These are phyloP conservation scores for Chionis minor DNA, from an alignment of 2,113 vertebrate species.

Conservation along the genomic window DNA sequence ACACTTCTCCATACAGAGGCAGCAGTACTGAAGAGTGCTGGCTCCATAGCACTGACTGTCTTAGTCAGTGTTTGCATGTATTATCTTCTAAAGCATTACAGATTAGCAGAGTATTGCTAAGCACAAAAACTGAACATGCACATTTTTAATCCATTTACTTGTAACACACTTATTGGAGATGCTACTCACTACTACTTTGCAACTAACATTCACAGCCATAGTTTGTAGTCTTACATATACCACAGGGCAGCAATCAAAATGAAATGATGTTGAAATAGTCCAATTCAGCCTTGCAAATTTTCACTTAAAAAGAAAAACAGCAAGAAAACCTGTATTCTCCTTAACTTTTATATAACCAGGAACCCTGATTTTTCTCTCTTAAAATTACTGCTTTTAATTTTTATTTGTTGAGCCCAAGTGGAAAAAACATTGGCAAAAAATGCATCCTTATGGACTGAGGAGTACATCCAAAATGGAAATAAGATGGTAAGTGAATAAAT, in stretches of 20 bases:
- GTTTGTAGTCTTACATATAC: background rate
- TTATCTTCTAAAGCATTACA: slow-evolving; percentile 2
- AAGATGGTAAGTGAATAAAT: background rate
- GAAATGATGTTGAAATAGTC: background rate
- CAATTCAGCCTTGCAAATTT: background rate
- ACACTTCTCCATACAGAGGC: background rate
- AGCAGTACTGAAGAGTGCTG: background rate
- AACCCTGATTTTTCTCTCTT: background rate
- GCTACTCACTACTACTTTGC: slow-evolving; percentile 27
- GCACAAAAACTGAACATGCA: background rate
- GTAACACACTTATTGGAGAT: slow-evolving; percentile 18
- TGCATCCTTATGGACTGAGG: background rate
- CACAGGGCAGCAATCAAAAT: slow-evolving; percentile 2
- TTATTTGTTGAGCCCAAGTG: background rate
- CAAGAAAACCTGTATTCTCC: background rate
- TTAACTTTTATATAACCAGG: background rate
- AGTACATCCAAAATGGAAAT: background rate
- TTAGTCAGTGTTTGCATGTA: background rate
- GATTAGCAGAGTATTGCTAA: background rate
- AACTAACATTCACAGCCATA: background rate
- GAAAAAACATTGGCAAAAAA: background rate
- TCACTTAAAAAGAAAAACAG: background rate
- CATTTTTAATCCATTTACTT: slow-evolving; percentile 29
- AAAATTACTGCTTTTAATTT: slow-evolving; percentile 24
- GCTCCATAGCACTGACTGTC: background rate